Evolutionary conservation across 2,888 invertebrate genomes (phyloP).

Genomic region (Lingula anatina): DNA sequence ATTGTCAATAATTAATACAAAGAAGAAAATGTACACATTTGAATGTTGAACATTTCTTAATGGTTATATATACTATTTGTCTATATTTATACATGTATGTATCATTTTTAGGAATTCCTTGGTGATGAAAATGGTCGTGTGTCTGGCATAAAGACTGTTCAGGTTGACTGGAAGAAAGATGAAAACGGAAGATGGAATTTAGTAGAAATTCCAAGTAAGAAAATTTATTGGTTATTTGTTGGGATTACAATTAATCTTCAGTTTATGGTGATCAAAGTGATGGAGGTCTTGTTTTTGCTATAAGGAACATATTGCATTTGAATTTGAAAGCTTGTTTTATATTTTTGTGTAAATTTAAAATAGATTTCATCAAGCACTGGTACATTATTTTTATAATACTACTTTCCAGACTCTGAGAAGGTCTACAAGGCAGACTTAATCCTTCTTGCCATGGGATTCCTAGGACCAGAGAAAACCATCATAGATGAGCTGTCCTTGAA

Average conservation of each 20-base stretch:
- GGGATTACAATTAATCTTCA: too few relatives aligned
- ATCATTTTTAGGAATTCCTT: constrained; percentile 80
- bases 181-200: constrained; percentile 87
- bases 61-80: too few relatives aligned
- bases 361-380: not conserved
- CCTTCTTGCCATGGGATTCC: constrained; percentile 96
- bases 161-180: constrained; percentile 91
- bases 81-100: too few relatives aligned
- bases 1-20: too few relatives aligned
- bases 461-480: constrained; percentile 88
- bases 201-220: constrained; percentile 69
- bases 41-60: not conserved
- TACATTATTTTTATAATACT: too few relatives aligned
- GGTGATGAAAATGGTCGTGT: constrained; percentile 86
- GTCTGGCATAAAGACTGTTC: constrained; percentile 81
- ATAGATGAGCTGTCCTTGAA: constrained; percentile 73
- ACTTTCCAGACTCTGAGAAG: constrained; percentile 49
- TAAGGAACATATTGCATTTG: not conserved
- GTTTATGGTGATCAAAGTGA: too few relatives aligned
- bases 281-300: not conserved
- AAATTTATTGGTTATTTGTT: too few relatives aligned
- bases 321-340: not conserved
- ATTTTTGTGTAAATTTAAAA: not conserved
- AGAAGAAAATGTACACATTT: not conserved
- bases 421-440: constrained; percentile 84